Conservation (phyloP, 2,113 vertebrate species). For the Cyprinodon tularosa region DNA sequence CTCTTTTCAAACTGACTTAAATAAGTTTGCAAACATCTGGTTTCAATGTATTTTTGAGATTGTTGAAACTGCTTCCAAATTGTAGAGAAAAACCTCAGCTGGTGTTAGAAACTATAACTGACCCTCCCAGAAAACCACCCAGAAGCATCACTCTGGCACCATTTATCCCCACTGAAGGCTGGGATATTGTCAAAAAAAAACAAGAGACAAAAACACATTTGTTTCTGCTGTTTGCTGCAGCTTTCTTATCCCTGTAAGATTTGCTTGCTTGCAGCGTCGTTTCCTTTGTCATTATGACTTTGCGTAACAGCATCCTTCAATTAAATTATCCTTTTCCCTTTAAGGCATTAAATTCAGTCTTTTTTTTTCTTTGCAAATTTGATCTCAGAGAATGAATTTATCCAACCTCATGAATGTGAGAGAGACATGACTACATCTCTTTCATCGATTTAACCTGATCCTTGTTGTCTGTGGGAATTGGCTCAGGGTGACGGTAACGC, state of each 20-base stretch:
- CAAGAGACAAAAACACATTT: neutral
- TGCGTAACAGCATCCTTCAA: neutral
- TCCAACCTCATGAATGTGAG: neutral
- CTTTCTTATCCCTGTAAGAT: neutral
- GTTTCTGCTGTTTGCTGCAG: neutral
- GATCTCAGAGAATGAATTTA: conserved; percentile 13
- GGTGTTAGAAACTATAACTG: neutral
- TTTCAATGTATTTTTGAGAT: neutral
- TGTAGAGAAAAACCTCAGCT: neutral
- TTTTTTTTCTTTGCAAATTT: conserved; percentile 6
- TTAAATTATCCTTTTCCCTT: neutral
- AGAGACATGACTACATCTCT: conserved; percentile 1
- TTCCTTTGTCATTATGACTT: neutral
- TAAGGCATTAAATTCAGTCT: neutral
- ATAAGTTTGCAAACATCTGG: no score
- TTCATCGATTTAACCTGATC: conserved; percentile 44
- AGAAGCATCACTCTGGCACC: neutral
- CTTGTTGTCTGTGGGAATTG: conserved; percentile 23
- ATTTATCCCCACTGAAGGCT: neutral
- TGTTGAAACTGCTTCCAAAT: neutral
- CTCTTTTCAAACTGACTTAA: no score
- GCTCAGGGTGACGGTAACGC: conserved; percentile 36
- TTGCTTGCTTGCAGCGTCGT: neutral
- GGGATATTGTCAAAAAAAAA: neutral
- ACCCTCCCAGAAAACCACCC: neutral